A percentile compares a stretch with the other conserved stretches of the same genome.
These are phyloP conservation scores for Drosophila malerkotliana DNA, from an alignment of 1,140 invertebrate species.

Conservation along the genomic window DNA sequence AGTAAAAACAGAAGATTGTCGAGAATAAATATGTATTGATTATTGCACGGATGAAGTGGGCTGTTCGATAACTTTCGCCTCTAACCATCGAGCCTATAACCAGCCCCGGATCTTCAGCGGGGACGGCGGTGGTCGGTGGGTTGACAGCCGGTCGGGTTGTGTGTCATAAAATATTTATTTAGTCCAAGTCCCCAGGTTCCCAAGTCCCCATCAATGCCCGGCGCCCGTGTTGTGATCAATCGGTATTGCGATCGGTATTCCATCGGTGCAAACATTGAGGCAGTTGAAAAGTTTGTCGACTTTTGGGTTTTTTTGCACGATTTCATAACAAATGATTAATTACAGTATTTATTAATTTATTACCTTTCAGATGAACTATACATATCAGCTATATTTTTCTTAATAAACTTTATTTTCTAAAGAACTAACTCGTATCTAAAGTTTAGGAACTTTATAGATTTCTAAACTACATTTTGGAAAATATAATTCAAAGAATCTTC, in stretches of 20 bases:
- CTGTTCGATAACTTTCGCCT: slow-evolving; percentile 60
- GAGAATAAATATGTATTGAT: slow-evolving; percentile 44
- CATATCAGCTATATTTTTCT: too few species aligned
- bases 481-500: too few species aligned
- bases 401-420: too few species aligned
- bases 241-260: background rate
- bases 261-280: slow-evolving; percentile 11
- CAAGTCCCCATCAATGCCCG: background rate
- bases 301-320: background rate
- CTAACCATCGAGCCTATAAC: background rate
- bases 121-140: background rate
- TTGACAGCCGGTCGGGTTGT: background rate
- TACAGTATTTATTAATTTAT: background rate
- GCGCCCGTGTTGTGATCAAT: background rate
- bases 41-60: slow-evolving; percentile 62
- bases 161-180: slow-evolving; percentile 32
- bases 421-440: too few species aligned
- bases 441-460: too few species aligned
- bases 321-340: background rate
- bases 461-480: too few species aligned
- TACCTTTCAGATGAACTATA: too few species aligned
- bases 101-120: background rate
- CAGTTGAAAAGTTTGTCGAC: slow-evolving; percentile 31
- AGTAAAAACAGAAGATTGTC: slow-evolving; percentile 46
- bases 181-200: background rate